Base-by-base conservation (phyloP, 2,888 invertebrate genomes). In the Trichopria drosophilae region DNA sequence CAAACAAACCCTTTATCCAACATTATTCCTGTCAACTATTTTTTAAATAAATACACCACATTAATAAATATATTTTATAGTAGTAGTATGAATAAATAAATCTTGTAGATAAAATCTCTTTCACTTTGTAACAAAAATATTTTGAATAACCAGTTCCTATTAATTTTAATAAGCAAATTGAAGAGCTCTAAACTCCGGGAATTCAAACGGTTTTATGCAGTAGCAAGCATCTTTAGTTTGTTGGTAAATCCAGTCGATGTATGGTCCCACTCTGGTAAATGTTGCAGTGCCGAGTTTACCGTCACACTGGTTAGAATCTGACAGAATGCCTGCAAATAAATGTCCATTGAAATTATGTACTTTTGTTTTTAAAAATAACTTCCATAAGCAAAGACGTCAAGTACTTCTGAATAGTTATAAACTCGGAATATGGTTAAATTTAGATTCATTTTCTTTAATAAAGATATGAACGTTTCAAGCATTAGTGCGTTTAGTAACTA, bases 141-240 rank as follows among this genome's bases (percentile, higher is more conserved):
- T n/a, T n/a, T n/a, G n/a, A n/a, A 23, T 13, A 20, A 3, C 9
- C 5, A 4, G 15, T 4, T 12, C 19, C 10, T 32, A 3, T 1
- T 16, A 15, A 19, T 29, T 35, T 55, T 32, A 55, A 15, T 55
- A 55, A n/a, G 52, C 49, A 24, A 9, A 51, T 22, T 42, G 29
- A 6, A 16, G 28, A 1, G 47, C 47, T 18, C 50, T 48, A 51
- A 53, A 57, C 36, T 41, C 45, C 12, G 40, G 50, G 39, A 54
- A 47, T 19, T 61, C 53, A 18, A 67, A 42, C 2, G 52, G 52
- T 16, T 46, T 52, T 3, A 55, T 63, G 57, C 82, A 82, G 58
- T 79, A 82, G 57, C 83, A 84, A 12, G 81, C 81, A 59, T 80
- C 79, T 50, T 72, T 77, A 7, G 82, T 82, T 42, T 80, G 76